Base-by-base conservation (phyloP, 2,888 invertebrate genomes). In the Molanna angustata region DNA sequence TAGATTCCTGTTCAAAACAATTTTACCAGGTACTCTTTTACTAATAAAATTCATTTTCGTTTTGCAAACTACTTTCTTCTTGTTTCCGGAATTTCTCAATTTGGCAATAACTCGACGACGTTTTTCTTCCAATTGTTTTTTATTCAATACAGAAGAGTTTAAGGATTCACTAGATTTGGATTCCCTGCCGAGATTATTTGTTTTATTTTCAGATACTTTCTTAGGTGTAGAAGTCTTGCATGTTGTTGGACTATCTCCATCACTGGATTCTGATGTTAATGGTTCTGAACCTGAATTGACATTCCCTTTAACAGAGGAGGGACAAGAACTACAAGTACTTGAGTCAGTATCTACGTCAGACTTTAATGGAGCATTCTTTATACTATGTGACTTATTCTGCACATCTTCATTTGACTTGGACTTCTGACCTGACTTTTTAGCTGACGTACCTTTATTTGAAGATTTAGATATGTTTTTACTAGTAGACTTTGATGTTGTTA, bases 121-220 rank as follows among this genome's bases (percentile, higher is more conserved):
- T 48, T 68, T 69, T 16, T 65, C 64, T 48, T 67, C 66, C 6
- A 69, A 49, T 39, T 35, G 37, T 13, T 21, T 21, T 20, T 14
- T 19, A 21, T 19, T 37, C 11, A n/a, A 9, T 4, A 17, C 37
- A 3, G 37, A 16, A 17, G 4, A 7, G 17, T 18, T 16, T 37
- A n/a, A n/a, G n/a, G n/a, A n/a, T n/a, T n/a, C n/a, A n/a, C n/a
- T n/a, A n/a, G n/a, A n/a, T n/a, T n/a, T n/a, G n/a, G n/a, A 32
- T 4, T 32, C 3, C 32, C 2, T 32, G 11, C 13, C 2, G 6
- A 4, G 13, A 11, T 32, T 32, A 3, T 32, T 32, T 3, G 13
- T n/a, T 13, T 7, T 17, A n/a, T 32, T 49, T 19, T 27, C 42
- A 21, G 1, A 11, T 40, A 6, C 22, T 11, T 20, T 3, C 17